phyloP scores from a whole-genome alignment of 2,888 invertebrate species.

The Hypomecis atomaria region DNA sequence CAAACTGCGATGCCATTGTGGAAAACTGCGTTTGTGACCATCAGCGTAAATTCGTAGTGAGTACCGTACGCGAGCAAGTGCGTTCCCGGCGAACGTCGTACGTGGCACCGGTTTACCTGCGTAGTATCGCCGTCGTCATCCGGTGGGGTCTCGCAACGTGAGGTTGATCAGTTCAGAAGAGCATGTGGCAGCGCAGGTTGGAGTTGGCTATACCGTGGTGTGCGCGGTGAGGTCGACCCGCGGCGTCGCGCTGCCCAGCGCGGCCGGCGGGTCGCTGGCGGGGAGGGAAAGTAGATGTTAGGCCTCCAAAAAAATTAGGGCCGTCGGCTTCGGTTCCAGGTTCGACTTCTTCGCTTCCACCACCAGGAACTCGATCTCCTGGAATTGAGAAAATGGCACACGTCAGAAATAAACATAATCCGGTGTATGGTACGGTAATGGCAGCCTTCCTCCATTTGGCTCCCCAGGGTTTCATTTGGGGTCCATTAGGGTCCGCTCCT shows the following conservation, averaged over 20 bases:
- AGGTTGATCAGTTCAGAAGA: slow-evolving; percentile 71
- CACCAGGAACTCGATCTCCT: slow-evolving; percentile 96
- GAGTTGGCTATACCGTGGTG: slow-evolving; percentile 85
- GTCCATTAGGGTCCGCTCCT: no score
- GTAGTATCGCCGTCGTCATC: slow-evolving; percentile 51
- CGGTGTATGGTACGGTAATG: no score
- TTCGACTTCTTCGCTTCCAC: slow-evolving; percentile 96
- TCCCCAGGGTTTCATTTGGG: no score
- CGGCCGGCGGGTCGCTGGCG: slow-evolving; percentile 90
- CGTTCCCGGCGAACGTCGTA: no score
- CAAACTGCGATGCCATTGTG: no score
- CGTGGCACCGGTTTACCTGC: slow-evolving; percentile 58
- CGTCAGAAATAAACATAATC: neutral
- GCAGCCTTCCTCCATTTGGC: no score
- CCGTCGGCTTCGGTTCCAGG: slow-evolving; percentile 95
- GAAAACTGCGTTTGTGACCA: no score
- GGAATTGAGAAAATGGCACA: slow-evolving; percentile 50
- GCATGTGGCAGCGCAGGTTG: slow-evolving; percentile 85
- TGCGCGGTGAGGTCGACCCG: slow-evolving; percentile 86
- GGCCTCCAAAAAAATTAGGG: slow-evolving; percentile 95
- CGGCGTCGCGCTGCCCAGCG: slow-evolving; percentile 86
- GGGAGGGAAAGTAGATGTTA: slow-evolving; percentile 96
- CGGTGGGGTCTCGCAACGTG: slow-evolving; percentile 69
- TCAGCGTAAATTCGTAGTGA: no score
- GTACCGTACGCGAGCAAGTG: no score